Conservation (phyloP, 2,797 vertebrate genomes). For the Bufotes viridis region DNA sequence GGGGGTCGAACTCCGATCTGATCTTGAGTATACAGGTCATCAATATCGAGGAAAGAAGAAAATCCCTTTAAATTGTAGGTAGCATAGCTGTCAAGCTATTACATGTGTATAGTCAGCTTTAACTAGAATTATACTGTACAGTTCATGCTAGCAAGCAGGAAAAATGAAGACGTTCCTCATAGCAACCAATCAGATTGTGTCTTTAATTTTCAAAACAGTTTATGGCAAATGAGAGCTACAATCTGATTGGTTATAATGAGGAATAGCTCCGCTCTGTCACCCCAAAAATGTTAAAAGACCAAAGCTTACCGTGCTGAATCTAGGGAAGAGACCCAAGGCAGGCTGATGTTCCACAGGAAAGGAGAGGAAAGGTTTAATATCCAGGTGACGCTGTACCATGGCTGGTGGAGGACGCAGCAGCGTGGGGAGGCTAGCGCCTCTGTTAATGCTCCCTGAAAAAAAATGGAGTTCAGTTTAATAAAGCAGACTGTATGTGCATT, state of each 20-base stretch:
- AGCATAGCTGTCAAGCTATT: too few species aligned
- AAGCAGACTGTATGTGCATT: background rate
- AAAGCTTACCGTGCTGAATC: slow-evolving; percentile 84
- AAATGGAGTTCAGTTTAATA: background rate
- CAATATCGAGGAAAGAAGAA: too few species aligned
- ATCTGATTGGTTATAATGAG: background rate
- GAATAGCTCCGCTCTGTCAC: background rate
- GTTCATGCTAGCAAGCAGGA: background rate
- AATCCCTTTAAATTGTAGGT: too few species aligned
- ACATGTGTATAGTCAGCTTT: too few species aligned
- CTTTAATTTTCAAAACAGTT: background rate
- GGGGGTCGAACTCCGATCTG: too few species aligned
- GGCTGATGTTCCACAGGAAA: slow-evolving; percentile 86
- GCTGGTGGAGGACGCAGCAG: slow-evolving; percentile 85
- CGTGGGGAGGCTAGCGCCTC: slow-evolving; percentile 82
- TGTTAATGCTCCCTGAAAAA: slow-evolving; percentile 85
- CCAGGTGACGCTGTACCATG: slow-evolving; percentile 85
- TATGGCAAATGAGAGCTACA: background rate
- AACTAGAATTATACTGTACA: too few species aligned
- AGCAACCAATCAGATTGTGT: background rate
- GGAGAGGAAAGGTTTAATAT: slow-evolving; percentile 89
- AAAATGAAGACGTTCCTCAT: background rate
- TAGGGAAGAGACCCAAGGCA: slow-evolving; percentile 86
- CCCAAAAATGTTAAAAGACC: background rate
- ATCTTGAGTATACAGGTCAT: too few species aligned